Conservation (phyloP, 2,888 invertebrate species). For the Notodonta ziczac region DNA sequence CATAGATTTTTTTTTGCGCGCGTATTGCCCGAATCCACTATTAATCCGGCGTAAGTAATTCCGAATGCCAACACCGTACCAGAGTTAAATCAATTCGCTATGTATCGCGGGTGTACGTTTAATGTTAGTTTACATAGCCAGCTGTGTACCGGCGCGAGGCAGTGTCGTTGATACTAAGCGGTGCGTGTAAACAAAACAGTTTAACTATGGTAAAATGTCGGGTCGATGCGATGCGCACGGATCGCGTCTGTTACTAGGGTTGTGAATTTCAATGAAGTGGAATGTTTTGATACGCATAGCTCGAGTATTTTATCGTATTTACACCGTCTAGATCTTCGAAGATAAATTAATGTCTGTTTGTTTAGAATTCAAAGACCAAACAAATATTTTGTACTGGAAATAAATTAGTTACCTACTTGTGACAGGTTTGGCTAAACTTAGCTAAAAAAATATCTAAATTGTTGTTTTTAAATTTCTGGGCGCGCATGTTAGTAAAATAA, state of each 20-base stretch:
- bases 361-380: too few relatives aligned
- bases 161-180: conserved; percentile 51
- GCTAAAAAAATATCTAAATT: too few relatives aligned
- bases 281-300: not conserved
- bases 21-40: conserved; percentile 31
- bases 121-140: conserved; percentile 44
- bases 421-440: too few relatives aligned
- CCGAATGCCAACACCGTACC: conserved; percentile 27
- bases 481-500: not conserved
- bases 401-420: too few relatives aligned
- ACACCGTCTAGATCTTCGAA: not conserved
- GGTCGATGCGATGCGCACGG: conserved; percentile 31
- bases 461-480: too few relatives aligned
- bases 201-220: conserved; percentile 56
- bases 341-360: too few relatives aligned
- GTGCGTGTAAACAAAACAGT: conserved; percentile 67
- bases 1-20: conserved; percentile 21
- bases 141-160: conserved; percentile 41
- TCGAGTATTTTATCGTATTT: not conserved
- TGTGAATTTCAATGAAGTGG: conserved; percentile 17
- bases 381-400: too few relatives aligned
- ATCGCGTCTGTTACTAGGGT: conserved; percentile 26
- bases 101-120: conserved; percentile 20
- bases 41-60: conserved; percentile 28
- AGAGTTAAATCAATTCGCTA: conserved; percentile 22